Base-by-base conservation (phyloP, 2,797 vertebrate genomes). In the Helostoma temminkii region DNA sequence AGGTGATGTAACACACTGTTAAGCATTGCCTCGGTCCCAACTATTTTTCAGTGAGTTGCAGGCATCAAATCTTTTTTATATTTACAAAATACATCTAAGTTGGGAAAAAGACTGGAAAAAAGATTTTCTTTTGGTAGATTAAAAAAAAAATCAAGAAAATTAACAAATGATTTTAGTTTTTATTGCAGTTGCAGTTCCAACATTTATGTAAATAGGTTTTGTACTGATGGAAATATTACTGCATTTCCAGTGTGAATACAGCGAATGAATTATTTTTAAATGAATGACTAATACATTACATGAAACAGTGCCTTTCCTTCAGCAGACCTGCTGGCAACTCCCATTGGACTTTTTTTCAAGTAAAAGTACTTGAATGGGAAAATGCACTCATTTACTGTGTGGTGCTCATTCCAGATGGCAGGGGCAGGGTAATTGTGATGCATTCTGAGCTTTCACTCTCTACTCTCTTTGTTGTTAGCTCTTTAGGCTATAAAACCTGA, bases 361-460 rank as follows among this genome's bases (percentile, higher is more conserved):
- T 59, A 42, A 80, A 68, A 65, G 66, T 66, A 32, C 64, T 79
- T 74, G 68, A 85, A 83, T 82, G 66, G 64, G 85, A 80, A 66
- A 58, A 69, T 64, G 54, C 9, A 4, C 57, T 78, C 56, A 42
- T 83, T 81, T 72, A 53, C 28, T 65, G 66, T 64, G 65, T 58
- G 65, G 66, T 14, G 68, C n/a, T 8, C 61, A 26, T 82, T 83
- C 80, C 88, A 79, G 80, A 82, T 83, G 83, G 81, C 71, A 54
- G 64, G 28, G 25, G 2, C 48, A 53, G 68, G 66, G 56, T 81
- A 68, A 85, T 77, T 90, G 81, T 80, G 74, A 88, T 83, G 80
- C 81, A 59, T 76, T 85, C 71, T 34, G 63, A 81, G 70, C 82
- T 84, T 80, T 48, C 46, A n/a, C 62, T n/a, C 8, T 61, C 66